phyloP scores from a whole-genome alignment of 2,113 vertebrate genomes.

The Piliocolobus tephrosceles region DNA sequence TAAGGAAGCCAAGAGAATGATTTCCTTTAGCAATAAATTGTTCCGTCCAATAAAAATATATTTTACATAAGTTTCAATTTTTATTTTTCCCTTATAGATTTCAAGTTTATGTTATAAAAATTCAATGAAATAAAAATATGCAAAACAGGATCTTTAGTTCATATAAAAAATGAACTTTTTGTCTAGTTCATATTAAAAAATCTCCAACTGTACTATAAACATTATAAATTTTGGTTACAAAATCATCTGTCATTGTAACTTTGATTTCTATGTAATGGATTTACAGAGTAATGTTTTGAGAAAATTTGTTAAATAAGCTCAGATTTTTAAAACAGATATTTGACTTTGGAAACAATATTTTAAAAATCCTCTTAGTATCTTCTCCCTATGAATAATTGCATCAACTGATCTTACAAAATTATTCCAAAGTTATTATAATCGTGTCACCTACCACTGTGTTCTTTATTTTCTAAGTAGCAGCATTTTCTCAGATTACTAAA shows the following conservation, averaged over 20 bases:
- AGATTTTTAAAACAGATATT: neutral
- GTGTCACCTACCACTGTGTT: neutral
- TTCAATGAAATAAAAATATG: neutral
- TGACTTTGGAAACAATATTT: neutral
- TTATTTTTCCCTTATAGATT: conserved; percentile 2
- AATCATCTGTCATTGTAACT: neutral
- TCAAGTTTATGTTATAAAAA: neutral
- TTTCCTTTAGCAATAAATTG: neutral
- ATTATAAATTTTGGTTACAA: neutral
- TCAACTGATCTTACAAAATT: neutral
- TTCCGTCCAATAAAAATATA: neutral
- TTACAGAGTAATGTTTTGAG: neutral
- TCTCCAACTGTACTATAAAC: neutral
- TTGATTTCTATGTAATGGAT: neutral
- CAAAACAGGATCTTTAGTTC: neutral
- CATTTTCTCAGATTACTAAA: neutral
- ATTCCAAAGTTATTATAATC: neutral
- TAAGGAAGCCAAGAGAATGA: neutral
- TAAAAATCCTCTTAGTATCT: neutral
- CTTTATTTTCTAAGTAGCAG: neutral
- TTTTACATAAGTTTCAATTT: neutral
- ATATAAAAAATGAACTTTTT: neutral
- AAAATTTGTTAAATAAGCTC: neutral
- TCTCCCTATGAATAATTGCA: neutral
- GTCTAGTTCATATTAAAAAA: neutral